Evolutionary conservation across 2,888 invertebrate genomes (phyloP), one percentile per base, ranked within the genome.

Genomic region (Caenorhabditis doughertyi): DNA sequence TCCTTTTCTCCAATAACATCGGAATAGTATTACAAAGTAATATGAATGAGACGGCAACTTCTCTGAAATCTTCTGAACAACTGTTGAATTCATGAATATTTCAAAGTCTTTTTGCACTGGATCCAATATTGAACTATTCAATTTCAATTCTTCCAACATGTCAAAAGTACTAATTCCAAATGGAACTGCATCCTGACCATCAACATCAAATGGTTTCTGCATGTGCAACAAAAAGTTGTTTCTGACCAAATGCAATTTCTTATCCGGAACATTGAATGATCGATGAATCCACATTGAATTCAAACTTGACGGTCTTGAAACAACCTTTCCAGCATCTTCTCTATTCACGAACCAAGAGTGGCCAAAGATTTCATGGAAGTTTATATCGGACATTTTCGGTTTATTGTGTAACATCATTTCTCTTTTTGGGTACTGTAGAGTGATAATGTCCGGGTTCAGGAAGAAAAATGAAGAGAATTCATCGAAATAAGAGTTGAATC

Each of bases 271-370:
- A 27, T 65, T 74, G 39, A 56, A 74, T 3, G 82, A 80, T 72
- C 79, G 67, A 35, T 84, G 84, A 18, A 84, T 84, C 84, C 84
- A 84, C 23, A 80, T 71, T 4, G 82, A 74, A 39, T 84, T 77
- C 35, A 82, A 25, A 18, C 51, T 58, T 11, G 47, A 51, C 1
- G 84, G 84, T 32, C 65, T 71, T 27, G 76, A 56, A 35, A 84
- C 80, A 23, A 84, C 44, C 58, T 84, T 84, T 4, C 84, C 84
- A 11, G 71, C 68, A 7, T 72, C 77, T 11, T 58, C 42, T 13
- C 27, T 42, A 11, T 65, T 18, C 2, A 44, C 44, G 8, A 60
- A 70, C 51, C 56, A 56, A 0, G 60, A 51, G 21, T 60, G 62
- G 2, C 55, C 68, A 51, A 84, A 65, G 18, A 73, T 67, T 27